Evolutionary conservation across 2,888 invertebrate species (phyloP).

Genomic region (Lycophotia porphyrea): DNA sequence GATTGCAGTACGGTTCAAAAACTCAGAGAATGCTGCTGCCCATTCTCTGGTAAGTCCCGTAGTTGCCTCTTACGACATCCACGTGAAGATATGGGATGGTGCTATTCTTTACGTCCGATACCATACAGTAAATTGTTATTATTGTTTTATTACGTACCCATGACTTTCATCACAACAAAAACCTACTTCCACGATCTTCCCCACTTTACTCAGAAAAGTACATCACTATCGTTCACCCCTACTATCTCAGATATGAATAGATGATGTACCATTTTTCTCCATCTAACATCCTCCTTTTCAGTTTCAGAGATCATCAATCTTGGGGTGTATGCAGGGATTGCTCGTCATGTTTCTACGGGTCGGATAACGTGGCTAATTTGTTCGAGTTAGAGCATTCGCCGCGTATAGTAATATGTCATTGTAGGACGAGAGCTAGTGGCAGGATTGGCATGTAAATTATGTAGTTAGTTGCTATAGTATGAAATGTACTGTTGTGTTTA

Average conservation of each 20-base stretch:
- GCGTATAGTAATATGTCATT: constrained; percentile 16
- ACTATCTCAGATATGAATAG: constrained; percentile 37
- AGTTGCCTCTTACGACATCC: no score
- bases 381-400: constrained; percentile 20
- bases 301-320: constrained; percentile 53
- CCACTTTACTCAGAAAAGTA: constrained; percentile 16
- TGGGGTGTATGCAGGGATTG: constrained; percentile 36
- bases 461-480: not conserved
- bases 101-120: no score
- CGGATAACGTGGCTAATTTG: constrained; percentile 43
- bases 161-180: not conserved
- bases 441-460: constrained; percentile 19
- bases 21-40: no score
- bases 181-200: not conserved
- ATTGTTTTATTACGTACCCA: not conserved
- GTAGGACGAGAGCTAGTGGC: constrained; percentile 3
- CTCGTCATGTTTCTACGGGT: constrained; percentile 46
- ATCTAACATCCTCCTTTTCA: constrained; percentile 25
- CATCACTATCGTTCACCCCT: constrained; percentile 7
- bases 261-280: constrained; percentile 54
- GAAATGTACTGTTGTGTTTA: not conserved
- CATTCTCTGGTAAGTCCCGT: no score
- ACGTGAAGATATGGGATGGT: no score
- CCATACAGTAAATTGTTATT: not conserved
- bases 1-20: no score